Evolutionary conservation across 64 coral and sea anemone species (phyloP).

Genomic region (Anthopleura sola): DNA sequence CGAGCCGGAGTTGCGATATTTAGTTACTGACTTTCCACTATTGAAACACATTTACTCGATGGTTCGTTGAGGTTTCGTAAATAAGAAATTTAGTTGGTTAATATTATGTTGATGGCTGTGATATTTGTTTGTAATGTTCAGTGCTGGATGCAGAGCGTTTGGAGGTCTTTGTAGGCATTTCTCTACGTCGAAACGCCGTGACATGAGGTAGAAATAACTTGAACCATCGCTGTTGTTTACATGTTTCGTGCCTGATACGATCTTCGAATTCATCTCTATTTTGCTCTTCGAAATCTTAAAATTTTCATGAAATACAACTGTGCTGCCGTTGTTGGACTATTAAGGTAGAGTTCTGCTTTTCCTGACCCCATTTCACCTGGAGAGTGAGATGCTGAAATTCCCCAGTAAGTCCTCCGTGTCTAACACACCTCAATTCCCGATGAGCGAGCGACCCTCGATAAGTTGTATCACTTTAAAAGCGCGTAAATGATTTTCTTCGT

Average conservation of each 20-base stretch:
- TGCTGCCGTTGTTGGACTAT: not conserved
- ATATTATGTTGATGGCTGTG: not conserved
- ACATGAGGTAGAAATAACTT: slow-evolving; percentile 14
- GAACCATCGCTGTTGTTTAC: slow-evolving; percentile 19
- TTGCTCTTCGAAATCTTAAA: not conserved
- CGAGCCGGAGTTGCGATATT: not conserved
- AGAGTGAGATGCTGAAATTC: not conserved
- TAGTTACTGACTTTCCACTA: slow-evolving; percentile 6
- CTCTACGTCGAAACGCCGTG: not conserved
- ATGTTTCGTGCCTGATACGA: slow-evolving; percentile 23
- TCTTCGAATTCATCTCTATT: slow-evolving; percentile 13
- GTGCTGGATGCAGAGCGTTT: not conserved
- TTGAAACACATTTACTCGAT: slow-evolving; percentile 19
- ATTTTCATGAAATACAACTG: not conserved
- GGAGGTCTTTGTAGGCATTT: not conserved
- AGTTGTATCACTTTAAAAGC: slow-evolving; percentile 22
- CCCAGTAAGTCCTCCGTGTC: not conserved
- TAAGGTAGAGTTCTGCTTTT: not conserved
- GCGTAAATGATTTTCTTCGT: not conserved
- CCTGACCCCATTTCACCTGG: slow-evolving; percentile 4
- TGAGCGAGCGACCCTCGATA: slow-evolving; percentile 20
- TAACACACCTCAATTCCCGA: slow-evolving; percentile 14
- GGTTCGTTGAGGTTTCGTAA: slow-evolving; percentile 11
- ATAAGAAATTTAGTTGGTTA: slow-evolving; percentile 3
- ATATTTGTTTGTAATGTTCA: slow-evolving; percentile 7